Base-by-base conservation (phyloP, 2,888 invertebrate species). In the Drosophila leonis region DNA sequence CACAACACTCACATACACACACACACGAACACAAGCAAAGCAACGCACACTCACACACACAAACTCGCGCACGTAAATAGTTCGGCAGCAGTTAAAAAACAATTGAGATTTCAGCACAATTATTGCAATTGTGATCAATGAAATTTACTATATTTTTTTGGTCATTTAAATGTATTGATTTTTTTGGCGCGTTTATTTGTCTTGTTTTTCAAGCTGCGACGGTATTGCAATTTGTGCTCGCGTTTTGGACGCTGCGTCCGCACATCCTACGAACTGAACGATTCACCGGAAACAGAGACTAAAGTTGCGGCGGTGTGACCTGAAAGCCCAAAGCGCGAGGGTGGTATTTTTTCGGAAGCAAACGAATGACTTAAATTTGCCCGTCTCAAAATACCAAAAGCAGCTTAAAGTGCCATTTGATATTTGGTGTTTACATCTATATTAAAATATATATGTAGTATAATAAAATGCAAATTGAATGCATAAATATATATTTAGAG, bases 281-380 rank as follows among this genome's bases (percentile, higher is more conserved):
- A 77, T 61, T 76, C 63, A 64, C 66, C 77, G 65, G 77, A 77
- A 71, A 77, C 77, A 71, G 57, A 77, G 64, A n/a, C 46, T 29
- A 3, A 42, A 12, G 13, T 27, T 12, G 49, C 49, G 27, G 13
- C 41, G 29, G 52, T 35, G 56, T 60, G 63, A 44, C 56, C 62
- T 63, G 48, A 56, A 46, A 51, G 24, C 10, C 5, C 18, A 52
- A 49, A 52, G 52, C 41, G 15, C 15, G 24, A n/a, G 29, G n/a
- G 7, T 18, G 10, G 18, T 37, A 3, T 41, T 42, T 70, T 55
- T 75, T 72, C 72, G 67, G 75, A 75, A 35, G n/a, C 0, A 24
- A 4, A 1, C 0, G 15, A 65, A 73, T 42, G 42, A 13, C 18
- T 41, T 31, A 60, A 62, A 48, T 59, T 55, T 59, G 18, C 13